Evolutionary conservation across 1,140 invertebrate genomes (phyloP).

Genomic region (Eupristina koningsbergeri): DNA sequence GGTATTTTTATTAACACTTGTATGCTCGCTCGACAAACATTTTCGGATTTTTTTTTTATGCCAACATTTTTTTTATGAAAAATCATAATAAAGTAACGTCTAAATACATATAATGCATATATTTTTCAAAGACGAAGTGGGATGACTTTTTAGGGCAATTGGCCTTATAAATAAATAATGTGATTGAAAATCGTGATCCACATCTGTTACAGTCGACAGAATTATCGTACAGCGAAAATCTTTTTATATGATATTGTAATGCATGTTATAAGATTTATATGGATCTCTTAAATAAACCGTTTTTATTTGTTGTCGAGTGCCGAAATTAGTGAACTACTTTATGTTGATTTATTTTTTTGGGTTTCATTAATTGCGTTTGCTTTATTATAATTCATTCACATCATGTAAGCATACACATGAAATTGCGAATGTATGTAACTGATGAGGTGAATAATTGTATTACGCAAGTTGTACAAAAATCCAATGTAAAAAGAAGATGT

Average conservation of each 20-base stretch:
- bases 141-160: neutral
- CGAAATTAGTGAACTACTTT: slow-evolving; percentile 58
- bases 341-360: neutral
- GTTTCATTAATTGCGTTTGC: neutral
- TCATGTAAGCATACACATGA: neutral
- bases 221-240: neutral
- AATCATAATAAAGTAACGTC: neutral
- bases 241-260: no score
- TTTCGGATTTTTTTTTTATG: neutral
- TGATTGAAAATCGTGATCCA: neutral
- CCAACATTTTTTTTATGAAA: neutral
- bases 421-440: neutral
- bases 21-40: slow-evolving; percentile 70
- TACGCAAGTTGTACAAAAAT: neutral
- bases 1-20: slow-evolving; percentile 41
- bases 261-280: no score
- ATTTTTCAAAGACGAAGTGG: neutral
- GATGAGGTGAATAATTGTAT: neutral
- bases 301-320: slow-evolving; percentile 64
- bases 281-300: slow-evolving; percentile 13
- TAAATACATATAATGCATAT: neutral
- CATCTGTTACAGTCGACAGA: neutral
- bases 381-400: neutral
- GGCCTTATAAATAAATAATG: neutral
- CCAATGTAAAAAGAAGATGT: neutral